These are phyloP conservation scores for Nasua narica DNA, from an alignment of 2,797 vertebrate genomes.

Conservation along the genomic window DNA sequence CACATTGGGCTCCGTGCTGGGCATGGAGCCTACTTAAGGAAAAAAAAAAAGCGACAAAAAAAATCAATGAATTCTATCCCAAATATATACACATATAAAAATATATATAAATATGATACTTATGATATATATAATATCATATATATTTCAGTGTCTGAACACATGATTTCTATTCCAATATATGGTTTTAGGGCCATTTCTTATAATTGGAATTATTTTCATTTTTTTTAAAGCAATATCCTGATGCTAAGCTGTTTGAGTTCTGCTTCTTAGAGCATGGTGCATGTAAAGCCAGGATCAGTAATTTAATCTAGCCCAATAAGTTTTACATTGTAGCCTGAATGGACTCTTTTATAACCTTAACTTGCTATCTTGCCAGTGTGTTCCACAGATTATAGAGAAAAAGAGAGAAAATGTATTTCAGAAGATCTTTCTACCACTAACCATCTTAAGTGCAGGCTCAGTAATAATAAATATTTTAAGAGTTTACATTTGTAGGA, in stretches of 20 bases:
- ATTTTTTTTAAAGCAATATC: background rate
- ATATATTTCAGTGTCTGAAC: background rate
- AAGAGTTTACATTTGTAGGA: background rate
- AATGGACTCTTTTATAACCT: background rate
- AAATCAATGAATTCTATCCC: conserved; percentile 11
- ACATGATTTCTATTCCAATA: background rate
- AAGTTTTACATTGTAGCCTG: background rate
- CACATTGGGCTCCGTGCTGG: background rate
- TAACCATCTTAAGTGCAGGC: background rate
- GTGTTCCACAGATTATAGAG: background rate
- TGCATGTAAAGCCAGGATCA: background rate
- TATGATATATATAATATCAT: background rate
- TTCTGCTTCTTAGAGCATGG: background rate
- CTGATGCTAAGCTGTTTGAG: background rate
- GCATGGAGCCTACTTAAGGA: background rate
- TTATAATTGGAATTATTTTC: background rate
- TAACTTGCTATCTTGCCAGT: background rate
- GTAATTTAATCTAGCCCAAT: background rate
- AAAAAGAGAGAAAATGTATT: background rate
- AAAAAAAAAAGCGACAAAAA: background rate
- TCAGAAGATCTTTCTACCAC: background rate
- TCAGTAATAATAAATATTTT: background rate
- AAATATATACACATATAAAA: background rate
- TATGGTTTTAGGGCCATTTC: background rate
- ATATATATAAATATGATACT: background rate